phyloP scores from a whole-genome alignment of 2,797 vertebrate genomes.

The Hypotaenidia philippensis region DNA sequence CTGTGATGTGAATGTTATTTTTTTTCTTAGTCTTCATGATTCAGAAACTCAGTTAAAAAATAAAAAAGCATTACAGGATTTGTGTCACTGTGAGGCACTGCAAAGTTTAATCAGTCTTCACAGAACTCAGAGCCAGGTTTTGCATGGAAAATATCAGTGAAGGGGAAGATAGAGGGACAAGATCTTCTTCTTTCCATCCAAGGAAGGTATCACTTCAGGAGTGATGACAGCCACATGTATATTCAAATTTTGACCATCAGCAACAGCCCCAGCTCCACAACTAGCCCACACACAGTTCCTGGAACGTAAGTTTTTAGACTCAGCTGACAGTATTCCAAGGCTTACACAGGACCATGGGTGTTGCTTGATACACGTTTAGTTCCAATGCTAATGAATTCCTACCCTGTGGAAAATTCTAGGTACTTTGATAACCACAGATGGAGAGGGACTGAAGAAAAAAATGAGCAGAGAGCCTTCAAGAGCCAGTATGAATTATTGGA shows the following conservation, averaged over 20 bases:
- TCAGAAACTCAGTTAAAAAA: slow-evolving; percentile 40
- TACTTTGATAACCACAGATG: background rate
- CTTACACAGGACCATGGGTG: background rate
- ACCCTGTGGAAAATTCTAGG: background rate
- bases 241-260: background rate
- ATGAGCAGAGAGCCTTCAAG: background rate
- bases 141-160: background rate
- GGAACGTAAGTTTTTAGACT: background rate
- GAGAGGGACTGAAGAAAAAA: background rate
- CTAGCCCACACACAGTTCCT: accelerated
- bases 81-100: background rate
- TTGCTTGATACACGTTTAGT: background rate
- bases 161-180: background rate
- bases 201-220: background rate
- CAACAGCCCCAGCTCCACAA: background rate
- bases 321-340: background rate
- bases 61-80: slow-evolving; percentile 21
- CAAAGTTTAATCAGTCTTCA: background rate
- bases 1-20: slow-evolving; percentile 4
- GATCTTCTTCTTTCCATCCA: background rate
- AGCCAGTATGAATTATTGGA: accelerated
- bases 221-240: background rate
- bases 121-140: background rate
- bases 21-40: slow-evolving; percentile 38
- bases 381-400: background rate